phyloP scores from a whole-genome alignment of 2,888 invertebrate species.

The Plebejus anna region DNA sequence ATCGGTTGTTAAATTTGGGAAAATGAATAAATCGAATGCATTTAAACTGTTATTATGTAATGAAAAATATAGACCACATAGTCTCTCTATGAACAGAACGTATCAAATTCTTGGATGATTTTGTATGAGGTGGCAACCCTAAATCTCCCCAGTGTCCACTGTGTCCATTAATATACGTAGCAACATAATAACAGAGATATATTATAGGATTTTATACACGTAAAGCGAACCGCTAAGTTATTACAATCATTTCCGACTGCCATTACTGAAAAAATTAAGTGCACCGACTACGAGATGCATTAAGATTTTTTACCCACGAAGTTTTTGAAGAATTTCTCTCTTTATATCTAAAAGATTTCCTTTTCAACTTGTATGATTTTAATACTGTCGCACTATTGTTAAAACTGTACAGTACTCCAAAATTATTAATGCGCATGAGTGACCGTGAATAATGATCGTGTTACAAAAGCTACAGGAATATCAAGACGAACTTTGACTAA shows the following conservation, averaged over 20 bases:
- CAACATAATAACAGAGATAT: slow-evolving; percentile 26
- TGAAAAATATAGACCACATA: neutral
- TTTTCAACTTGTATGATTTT: neutral
- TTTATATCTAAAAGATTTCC: neutral
- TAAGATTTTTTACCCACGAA: neutral
- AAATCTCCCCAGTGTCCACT: neutral
- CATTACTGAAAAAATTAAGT: slow-evolving; percentile 20
- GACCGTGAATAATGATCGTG: no score
- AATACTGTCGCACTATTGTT: neutral
- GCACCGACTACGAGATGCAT: neutral
- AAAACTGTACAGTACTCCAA: neutral
- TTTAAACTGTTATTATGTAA: neutral
- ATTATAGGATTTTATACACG: slow-evolving; percentile 20
- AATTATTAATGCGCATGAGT: no score
- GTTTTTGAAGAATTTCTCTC: neutral
- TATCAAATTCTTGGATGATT: neutral
- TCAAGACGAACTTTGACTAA: no score
- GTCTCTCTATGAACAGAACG: neutral
- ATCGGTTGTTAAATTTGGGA: neutral
- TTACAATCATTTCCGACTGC: slow-evolving; percentile 18
- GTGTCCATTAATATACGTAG: slow-evolving; percentile 22
- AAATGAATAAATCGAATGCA: neutral
- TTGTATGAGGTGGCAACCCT: neutral
- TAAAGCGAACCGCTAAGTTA: slow-evolving; percentile 25
- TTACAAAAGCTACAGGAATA: no score